Evolutionary conservation across 1,140 invertebrate genomes (phyloP).

Genomic region (Drosophila repleta): DNA sequence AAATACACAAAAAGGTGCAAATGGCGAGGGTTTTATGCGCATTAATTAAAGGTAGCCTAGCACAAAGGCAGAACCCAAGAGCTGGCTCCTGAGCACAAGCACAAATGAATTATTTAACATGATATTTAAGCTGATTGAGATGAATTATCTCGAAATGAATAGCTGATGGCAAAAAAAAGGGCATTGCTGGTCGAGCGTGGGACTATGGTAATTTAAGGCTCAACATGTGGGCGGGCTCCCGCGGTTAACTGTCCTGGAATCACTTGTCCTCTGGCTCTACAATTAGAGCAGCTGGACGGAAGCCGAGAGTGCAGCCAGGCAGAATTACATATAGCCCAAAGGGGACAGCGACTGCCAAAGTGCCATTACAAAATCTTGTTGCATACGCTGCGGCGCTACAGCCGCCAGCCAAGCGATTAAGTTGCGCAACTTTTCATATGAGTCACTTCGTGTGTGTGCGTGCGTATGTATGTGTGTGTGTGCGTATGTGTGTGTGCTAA

Average conservation of each 20-base stretch:
- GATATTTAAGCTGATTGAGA: conserved; percentile 79
- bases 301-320: conserved; percentile 5
- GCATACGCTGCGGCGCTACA: conserved; percentile 15
- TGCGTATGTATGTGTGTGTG: neutral
- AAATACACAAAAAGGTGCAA: conserved; percentile 46
- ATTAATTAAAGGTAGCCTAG: conserved; percentile 62
- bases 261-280: neutral
- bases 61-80: conserved; percentile 15
- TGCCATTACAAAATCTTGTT: conserved; percentile 59
- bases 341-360: conserved; percentile 23
- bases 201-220: conserved; percentile 32
- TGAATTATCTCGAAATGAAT: conserved; percentile 72
- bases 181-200: neutral
- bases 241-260: conserved; percentile 3
- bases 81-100: conserved; percentile 8
- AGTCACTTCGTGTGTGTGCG: neutral
- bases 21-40: conserved; percentile 68
- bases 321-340: conserved; percentile 31
- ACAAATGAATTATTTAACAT: conserved; percentile 75
- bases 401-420: conserved; percentile 36
- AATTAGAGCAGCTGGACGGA: conserved; percentile 27
- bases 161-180: conserved; percentile 33
- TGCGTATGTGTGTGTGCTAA: neutral
- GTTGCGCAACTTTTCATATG: conserved; percentile 27
- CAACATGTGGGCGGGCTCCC: conserved; percentile 54